A percentile compares a stretch with the other conserved stretches of the same genome.
Conservation (phyloP, 2,797 vertebrate genomes). For the Chrysocyon brachyurus region DNA sequence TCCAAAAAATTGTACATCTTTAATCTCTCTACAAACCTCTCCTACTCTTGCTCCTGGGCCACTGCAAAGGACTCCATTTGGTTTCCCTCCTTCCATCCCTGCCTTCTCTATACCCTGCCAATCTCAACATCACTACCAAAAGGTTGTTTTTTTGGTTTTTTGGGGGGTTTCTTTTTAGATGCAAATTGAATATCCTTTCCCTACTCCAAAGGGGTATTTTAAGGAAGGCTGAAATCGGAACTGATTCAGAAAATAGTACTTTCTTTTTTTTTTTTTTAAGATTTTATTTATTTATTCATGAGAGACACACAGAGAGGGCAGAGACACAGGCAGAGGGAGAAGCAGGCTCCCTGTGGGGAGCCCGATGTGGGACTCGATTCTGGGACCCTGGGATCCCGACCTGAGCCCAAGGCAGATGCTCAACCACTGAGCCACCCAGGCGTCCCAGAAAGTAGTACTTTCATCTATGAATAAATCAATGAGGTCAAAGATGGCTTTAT, state of each 20-base stretch:
- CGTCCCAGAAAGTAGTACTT: slow-evolving; percentile 40
- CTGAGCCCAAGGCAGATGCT: no score
- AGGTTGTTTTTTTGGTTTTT: no score
- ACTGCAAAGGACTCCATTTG: not conserved
- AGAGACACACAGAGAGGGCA: no score
- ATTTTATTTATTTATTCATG: no score
- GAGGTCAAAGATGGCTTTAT: not conserved
- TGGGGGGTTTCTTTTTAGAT: not conserved
- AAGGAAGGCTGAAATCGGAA: slow-evolving; percentile 23
- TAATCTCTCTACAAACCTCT: not conserved
- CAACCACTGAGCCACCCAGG: no score
- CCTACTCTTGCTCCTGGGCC: not conserved
- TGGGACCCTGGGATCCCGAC: no score
- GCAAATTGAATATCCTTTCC: not conserved
- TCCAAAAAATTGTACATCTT: not conserved
- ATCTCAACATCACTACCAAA: not conserved
- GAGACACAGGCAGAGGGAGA: no score
- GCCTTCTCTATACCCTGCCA: not conserved
- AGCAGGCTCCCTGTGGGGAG: no score
- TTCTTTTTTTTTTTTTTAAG: not conserved
- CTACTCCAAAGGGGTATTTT: not conserved
- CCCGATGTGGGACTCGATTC: no score
- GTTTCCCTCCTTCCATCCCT: not conserved
- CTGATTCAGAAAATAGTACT: slow-evolving; percentile 53
- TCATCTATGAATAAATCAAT: slow-evolving; percentile 3